These are phyloP conservation scores for Syngnathus acus DNA, from an alignment of 2,797 vertebrate genomes.

Conservation along the genomic window DNA sequence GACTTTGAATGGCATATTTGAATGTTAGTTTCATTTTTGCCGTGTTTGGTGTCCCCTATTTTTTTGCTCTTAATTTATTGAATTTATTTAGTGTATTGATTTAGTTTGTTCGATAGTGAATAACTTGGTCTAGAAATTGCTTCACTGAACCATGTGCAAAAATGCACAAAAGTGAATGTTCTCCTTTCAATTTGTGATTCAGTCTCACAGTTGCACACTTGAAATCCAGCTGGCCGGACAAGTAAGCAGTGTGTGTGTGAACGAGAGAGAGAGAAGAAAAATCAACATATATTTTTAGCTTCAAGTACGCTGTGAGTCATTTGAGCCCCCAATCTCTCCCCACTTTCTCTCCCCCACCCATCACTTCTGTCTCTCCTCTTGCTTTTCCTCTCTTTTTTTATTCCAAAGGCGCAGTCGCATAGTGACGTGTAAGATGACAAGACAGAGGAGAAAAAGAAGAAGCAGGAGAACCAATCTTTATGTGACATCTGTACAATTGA, in stretches of 20 bases:
- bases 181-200: background rate
- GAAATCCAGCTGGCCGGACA: conserved; percentile 13
- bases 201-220: background rate
- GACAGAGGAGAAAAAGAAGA: background rate
- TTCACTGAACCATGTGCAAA: background rate
- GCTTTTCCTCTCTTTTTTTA: background rate
- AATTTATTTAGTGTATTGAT: too few species aligned
- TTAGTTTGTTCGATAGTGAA: too few species aligned
- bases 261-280: conserved; percentile 12
- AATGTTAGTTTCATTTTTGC: background rate
- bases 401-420: background rate
- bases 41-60: background rate
- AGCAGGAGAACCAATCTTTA: background rate
- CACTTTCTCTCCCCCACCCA: conserved; percentile 20
- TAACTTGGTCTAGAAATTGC: conserved; percentile 1
- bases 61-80: background rate
- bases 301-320: conserved; percentile 61
- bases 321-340: conserved; percentile 54
- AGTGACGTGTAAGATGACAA: background rate
- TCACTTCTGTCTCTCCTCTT: conserved; percentile 20
- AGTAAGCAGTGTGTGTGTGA: conserved; percentile 19
- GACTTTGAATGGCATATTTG: background rate
- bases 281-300: conserved; percentile 69
- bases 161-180: background rate
- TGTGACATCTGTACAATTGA: background rate